Conservation (phyloP, 2,113 vertebrate genomes). For the Protomyctophum bolini region DNA sequence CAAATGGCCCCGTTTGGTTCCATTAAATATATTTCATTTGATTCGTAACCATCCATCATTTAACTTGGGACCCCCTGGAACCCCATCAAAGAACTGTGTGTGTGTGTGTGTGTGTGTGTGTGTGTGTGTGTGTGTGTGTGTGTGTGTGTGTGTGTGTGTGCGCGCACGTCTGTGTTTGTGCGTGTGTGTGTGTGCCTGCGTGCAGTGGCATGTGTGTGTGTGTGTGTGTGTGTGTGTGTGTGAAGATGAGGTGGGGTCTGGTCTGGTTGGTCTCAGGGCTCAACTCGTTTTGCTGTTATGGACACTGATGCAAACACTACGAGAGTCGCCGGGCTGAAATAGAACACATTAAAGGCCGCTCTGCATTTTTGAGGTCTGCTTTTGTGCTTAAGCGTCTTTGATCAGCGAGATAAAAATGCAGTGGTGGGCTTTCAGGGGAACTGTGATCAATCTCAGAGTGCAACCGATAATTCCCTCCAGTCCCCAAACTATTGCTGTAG, state of each 20-base stretch:
- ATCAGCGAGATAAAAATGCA: constrained; percentile 47
- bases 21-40: no score
- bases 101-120: no score
- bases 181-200: no score
- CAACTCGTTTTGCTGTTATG: constrained; percentile 22
- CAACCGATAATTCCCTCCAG: constrained; percentile 52
- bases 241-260: background rate
- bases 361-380: constrained; percentile 39
- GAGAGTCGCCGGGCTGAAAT: constrained; percentile 28
- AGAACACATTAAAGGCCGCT: constrained; percentile 24
- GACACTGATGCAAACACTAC: constrained; percentile 31
- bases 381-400: constrained; percentile 51
- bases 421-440: constrained; percentile 37
- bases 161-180: no score
- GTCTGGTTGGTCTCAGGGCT: constrained; percentile 16
- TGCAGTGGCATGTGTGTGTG: no score
- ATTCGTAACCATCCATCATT: no score
- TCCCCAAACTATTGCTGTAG: constrained; percentile 28
- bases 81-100: no score
- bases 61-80: no score
- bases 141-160: no score
- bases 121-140: no score
- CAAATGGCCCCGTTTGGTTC: no score
- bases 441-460: constrained; percentile 53
- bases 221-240: no score